Conservation (phyloP, 2,888 invertebrate genomes). For the Tachina lurida region DNA sequence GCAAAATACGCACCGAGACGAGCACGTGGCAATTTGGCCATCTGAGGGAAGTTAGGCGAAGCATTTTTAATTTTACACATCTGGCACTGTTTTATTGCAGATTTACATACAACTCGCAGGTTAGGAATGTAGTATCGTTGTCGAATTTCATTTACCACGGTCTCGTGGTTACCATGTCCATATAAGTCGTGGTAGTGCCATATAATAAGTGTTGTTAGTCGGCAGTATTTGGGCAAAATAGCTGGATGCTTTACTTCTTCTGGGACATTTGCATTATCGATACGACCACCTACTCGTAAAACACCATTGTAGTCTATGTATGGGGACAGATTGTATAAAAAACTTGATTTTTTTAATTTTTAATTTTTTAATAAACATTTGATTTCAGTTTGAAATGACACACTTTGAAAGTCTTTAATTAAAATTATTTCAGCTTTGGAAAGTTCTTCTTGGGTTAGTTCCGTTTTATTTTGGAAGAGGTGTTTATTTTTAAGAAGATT, state of each 20-base stretch:
- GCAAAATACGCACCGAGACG: conserved; percentile 5
- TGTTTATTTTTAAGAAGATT: background rate
- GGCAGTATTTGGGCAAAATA: conserved; percentile 34
- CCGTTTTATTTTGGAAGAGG: background rate
- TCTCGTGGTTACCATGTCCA: conserved; percentile 56
- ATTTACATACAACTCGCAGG: conserved; percentile 50
- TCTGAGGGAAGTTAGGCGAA: conserved; percentile 42
- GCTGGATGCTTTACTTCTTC: conserved; percentile 37
- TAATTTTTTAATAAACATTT: conserved; percentile 11
- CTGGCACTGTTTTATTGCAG: conserved; percentile 51
- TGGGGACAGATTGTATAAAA: conserved; percentile 44
- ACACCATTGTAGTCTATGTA: conserved; percentile 31
- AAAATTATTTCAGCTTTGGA: conserved; percentile 38
- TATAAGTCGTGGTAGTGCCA: conserved; percentile 22
- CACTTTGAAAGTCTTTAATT: conserved; percentile 22
- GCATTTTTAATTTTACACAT: conserved; percentile 64
- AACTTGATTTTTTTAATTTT: conserved; percentile 29
- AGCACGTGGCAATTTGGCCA: conserved; percentile 59
- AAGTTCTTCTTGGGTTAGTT: conserved; percentile 26
- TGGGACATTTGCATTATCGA: conserved; percentile 31
- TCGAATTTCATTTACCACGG: conserved; percentile 62
- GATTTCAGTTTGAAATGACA: conserved; percentile 37
- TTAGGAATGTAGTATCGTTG: conserved; percentile 58
- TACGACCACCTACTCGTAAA: conserved; percentile 20
- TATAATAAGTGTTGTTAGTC: conserved; percentile 32